Conservation (phyloP, 2,888 invertebrate species). For the Drosophila lutescens region DNA sequence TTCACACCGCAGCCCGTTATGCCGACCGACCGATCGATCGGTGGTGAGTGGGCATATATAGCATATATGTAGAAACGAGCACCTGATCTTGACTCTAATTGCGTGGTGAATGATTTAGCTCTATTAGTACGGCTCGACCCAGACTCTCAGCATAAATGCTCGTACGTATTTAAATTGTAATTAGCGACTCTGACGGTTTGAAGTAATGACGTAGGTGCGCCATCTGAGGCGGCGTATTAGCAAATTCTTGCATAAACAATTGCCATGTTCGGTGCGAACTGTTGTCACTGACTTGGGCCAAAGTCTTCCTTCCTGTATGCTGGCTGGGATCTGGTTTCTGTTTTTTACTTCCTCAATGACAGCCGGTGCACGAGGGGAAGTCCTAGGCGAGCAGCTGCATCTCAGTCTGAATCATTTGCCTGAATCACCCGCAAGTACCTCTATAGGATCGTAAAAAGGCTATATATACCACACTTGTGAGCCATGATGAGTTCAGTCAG, state of each 20-base stretch:
- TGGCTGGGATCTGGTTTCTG: slow-evolving; percentile 24
- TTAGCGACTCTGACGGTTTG: slow-evolving; percentile 35
- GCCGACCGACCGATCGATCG: slow-evolving; percentile 7
- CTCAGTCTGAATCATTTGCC: slow-evolving; percentile 24
- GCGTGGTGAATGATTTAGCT: slow-evolving; percentile 48
- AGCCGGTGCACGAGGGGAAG: slow-evolving; percentile 42
- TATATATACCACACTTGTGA: slow-evolving; percentile 14
- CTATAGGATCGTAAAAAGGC: slow-evolving; percentile 10
- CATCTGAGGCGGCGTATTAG: slow-evolving; percentile 17
- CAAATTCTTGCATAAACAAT: slow-evolving; percentile 49
- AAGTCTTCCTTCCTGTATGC: slow-evolving; percentile 39
- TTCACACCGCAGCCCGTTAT: slow-evolving; percentile 59
- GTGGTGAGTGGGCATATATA: slow-evolving; percentile 18
- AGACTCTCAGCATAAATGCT: slow-evolving; percentile 5
- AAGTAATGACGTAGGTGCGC: slow-evolving; percentile 51
- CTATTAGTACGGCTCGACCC: not conserved
- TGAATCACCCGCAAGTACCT: slow-evolving; percentile 13
- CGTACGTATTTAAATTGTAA: slow-evolving; percentile 36
- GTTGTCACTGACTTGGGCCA: slow-evolving; percentile 18
- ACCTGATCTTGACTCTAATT: slow-evolving; percentile 39
- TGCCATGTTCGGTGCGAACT: slow-evolving; percentile 21
- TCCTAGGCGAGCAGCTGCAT: slow-evolving; percentile 30
- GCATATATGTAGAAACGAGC: not conserved
- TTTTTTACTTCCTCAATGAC: slow-evolving; percentile 36
- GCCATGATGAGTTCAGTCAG: slow-evolving; percentile 37